Evolutionary conservation across 35 echinoderm and acorn worm genomes (phyloP).

Genomic region (Strongylocentrotus purpuratus): DNA sequence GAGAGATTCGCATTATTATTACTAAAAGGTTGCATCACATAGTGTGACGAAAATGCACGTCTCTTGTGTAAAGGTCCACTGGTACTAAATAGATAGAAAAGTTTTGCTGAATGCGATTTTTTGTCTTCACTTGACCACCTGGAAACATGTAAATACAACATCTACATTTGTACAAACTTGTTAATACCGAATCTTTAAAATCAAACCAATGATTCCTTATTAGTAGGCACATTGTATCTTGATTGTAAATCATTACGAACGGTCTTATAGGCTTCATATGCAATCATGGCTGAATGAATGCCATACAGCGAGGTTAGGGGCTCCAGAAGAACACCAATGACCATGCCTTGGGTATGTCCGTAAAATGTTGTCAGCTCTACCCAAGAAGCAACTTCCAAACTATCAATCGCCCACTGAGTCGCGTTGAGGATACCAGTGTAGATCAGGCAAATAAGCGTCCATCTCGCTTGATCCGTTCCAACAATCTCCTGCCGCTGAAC

Average conservation of each 20-base stretch:
- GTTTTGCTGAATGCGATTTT: no score
- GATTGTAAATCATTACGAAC: neutral
- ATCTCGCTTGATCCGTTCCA: neutral
- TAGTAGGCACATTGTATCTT: no score
- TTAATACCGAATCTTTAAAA: no score
- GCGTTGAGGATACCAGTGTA: neutral
- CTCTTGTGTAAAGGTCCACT: no score
- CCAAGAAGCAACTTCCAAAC: neutral
- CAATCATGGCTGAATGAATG: neutral
- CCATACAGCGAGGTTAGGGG: neutral
- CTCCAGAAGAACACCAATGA: neutral
- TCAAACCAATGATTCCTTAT: no score
- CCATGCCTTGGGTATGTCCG: neutral
- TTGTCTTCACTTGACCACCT: no score
- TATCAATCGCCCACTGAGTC: neutral
- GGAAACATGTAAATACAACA: no score
- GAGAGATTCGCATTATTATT: no score
- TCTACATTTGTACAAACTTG: no score
- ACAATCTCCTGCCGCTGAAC: slow-evolving; percentile 7
- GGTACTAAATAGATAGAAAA: no score
- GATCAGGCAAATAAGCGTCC: neutral
- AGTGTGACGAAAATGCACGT: no score
- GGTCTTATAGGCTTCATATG: slow-evolving; percentile 3
- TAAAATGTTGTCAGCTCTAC: neutral
- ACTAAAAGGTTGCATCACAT: no score